Evolutionary conservation across 2,113 vertebrate genomes (phyloP), one percentile per base, ranked within the genome.

Genomic region (Herpailurus yagouaroundi): DNA sequence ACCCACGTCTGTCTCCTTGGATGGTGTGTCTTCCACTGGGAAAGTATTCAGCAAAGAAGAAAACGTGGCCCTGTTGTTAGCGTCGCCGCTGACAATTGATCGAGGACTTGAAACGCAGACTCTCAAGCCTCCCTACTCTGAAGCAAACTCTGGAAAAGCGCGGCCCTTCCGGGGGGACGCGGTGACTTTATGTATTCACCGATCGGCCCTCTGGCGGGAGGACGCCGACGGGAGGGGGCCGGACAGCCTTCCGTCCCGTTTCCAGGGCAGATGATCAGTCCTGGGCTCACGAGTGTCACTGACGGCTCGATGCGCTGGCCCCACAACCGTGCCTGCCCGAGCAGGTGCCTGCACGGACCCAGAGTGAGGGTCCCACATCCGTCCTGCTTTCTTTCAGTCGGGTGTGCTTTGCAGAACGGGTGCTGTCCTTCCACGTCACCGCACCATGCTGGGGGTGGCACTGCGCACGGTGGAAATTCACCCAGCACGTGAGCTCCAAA

Each of bases 221-320:
- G 36, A 23, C 29, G 2, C 18, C 31, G n/a, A n/a, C 2, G 0
- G 2, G 10, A 60, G 25, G 38, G 15, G 31, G 6, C 1, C 23
- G 60, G 19, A 23, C 19, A 7, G 41, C 19, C 14, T 64, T n/a
- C 13, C 4, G 5, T 23, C 2, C 69, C 5, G 0, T 25, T 16
- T 45, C 33, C 31, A 9, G 5, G 5, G 41, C 14, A 2, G 4
- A 25, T 45, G 0, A 57, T 1, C 10, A 0, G 7, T 4, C 55
- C 2, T 0, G 38, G 27, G 25, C 19, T 9, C 69, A 11, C 1
- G 0, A 1, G 27, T 19, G 25, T 45, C 33, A 0, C 14, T 7
- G 41, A 5, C 41, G 9, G 57, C 63, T 16, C 16, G 45, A 48
- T 6, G 0, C 14, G 0, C 45, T 5, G 13, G 31, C 74, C 64